Base-by-base conservation (phyloP, 2,888 invertebrate species). In the Cosmorhoe ocellata region DNA sequence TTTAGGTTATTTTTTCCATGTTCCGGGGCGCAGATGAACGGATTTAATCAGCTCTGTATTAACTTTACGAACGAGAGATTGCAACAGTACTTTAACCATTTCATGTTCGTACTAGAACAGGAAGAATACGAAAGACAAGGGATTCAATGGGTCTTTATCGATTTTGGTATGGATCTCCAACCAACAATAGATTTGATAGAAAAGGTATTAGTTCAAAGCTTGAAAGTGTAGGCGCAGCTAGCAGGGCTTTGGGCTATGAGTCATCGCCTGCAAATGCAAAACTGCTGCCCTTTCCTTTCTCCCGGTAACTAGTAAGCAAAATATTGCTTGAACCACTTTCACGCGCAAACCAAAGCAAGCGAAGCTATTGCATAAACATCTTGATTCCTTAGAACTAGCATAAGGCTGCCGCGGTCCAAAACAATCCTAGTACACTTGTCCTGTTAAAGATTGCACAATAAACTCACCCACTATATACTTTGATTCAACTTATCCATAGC, bases 11-110 rank as follows among this genome's bases (percentile, higher is more conserved):
- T 66, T 80, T 82, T 85, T 85, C 56, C 73, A 74, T 78, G 74
- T 75, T 61, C 70, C 69, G 70, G 74, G 72, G 66, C 68, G 71
- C 93, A 97, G 97, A 95, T 93, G 92, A 98, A 98, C 92, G 95
- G 96, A 81, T 97, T 97, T 93, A 97, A 98, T 91, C 97, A 98
- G 90, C 93, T 98, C 81, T 97, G 97, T 93, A 97, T 98, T 93
- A 98, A 98, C 93, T 98, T 97, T 93, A 96, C 97, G 77, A 98
- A 98, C 88, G 97, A 98, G 92, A 96, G 96, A 89, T 93, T 98
- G 71, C 97, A 98, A 91, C 98, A 98, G 84, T 98, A 96, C 92
- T 98, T 97, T 94, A 98, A 98, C 90, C 97, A 98, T 86, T 94
- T 96, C 92, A 97, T 98, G 97, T 98, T 98, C 91, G 94, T 98